Percentiles rank a stretch among this genome's conserved stretches.
Evolutionary conservation across 2,888 invertebrate genomes (phyloP).

Genomic region (Brachypalpus laphriformis): DNA sequence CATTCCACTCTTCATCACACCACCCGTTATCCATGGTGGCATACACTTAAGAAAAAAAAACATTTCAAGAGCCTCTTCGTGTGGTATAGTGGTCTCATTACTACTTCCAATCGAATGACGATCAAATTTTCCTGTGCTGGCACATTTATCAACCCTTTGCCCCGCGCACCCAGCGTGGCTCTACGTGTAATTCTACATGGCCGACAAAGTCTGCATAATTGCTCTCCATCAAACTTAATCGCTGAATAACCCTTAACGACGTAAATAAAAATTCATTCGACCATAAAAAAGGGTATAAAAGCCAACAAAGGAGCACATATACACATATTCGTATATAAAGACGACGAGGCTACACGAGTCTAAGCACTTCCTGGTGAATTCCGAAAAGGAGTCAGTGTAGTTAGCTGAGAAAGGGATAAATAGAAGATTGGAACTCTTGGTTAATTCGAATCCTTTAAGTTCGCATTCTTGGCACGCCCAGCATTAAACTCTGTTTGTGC

Average conservation of each 20-base stretch:
- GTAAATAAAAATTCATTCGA: slow-evolving; percentile 67
- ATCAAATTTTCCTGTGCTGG: slow-evolving; percentile 28
- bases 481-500: slow-evolving; percentile 42
- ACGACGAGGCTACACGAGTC: background rate
- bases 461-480: slow-evolving; percentile 65
- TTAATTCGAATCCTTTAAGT: slow-evolving; percentile 58
- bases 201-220: slow-evolving; percentile 58
- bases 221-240: slow-evolving; percentile 68
- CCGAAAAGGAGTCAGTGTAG: slow-evolving; percentile 16
- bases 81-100: slow-evolving; percentile 37
- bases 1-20: slow-evolving; percentile 32
- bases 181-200: slow-evolving; percentile 23
- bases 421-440: slow-evolving; percentile 14
- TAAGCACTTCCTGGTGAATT: slow-evolving; percentile 2
- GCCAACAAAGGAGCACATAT: slow-evolving; percentile 42
- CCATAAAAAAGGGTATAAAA: slow-evolving; percentile 69
- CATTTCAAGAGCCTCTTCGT: slow-evolving; percentile 36
- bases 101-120: slow-evolving; percentile 56
- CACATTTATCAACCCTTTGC: slow-evolving; percentile 62
- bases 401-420: slow-evolving; percentile 18
- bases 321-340: background rate
- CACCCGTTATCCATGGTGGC: background rate
- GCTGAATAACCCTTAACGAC: slow-evolving; percentile 68
- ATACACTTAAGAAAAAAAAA: slow-evolving; percentile 32
- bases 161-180: background rate